A percentile compares a stretch with the other conserved stretches of the same genome.
Conservation (phyloP, 2,113 vertebrate genomes). For the Sminthopsis crassicaudata region DNA sequence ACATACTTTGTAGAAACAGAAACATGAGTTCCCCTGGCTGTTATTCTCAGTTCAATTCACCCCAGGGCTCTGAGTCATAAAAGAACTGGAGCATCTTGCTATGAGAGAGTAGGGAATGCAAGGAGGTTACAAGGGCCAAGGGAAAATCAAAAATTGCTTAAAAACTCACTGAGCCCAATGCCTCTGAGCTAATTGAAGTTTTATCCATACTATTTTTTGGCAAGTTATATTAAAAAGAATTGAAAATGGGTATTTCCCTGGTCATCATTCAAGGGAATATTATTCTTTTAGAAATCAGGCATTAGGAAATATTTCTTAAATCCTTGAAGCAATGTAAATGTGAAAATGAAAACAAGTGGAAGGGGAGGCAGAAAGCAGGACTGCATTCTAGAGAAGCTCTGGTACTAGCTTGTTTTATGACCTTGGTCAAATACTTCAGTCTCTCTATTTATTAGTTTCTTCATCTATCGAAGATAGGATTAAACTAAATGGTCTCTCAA, state of each 20-base stretch:
- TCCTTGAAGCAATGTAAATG: neutral
- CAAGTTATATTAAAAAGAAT: neutral
- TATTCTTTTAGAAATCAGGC: neutral
- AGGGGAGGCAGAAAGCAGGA: neutral
- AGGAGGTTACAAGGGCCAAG: neutral
- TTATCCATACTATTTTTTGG: neutral
- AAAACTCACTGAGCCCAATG: neutral
- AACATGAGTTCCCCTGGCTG: neutral
- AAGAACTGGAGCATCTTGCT: neutral
- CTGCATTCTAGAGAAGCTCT: neutral
- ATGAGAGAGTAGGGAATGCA: neutral
- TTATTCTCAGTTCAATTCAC: neutral
- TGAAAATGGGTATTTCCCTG: neutral
- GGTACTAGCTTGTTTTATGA: neutral
- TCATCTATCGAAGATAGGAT: neutral
- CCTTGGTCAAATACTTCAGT: neutral
- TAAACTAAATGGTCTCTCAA: neutral
- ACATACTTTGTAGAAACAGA: neutral
- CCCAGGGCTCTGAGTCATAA: neutral
- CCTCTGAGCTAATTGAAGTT: neutral
- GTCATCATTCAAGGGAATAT: neutral
- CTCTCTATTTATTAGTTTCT: neutral
- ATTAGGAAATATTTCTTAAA: neutral
- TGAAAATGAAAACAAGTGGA: neutral
- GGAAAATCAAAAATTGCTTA: neutral